phyloP scores from a whole-genome alignment of 2,113 vertebrate species.

The Chaetorhynchus papuensis region DNA sequence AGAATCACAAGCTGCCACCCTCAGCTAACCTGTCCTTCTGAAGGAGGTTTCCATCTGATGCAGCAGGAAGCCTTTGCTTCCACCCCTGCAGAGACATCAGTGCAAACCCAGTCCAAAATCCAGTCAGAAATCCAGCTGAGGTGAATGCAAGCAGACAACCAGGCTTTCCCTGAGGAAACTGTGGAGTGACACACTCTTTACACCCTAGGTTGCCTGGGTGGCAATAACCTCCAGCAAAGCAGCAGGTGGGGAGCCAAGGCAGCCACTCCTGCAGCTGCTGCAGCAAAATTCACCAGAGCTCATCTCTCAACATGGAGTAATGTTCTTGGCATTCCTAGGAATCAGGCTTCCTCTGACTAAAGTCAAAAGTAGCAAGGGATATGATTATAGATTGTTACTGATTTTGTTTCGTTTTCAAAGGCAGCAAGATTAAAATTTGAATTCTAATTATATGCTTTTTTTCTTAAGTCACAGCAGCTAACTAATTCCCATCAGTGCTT shows the following conservation, averaged over 20 bases:
- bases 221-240: background rate
- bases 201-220: accelerated
- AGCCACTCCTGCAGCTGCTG: background rate
- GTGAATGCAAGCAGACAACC: background rate
- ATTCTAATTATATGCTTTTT: constrained; percentile 10
- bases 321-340: background rate
- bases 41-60: background rate
- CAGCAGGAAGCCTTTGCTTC: background rate
- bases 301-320: background rate
- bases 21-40: background rate
- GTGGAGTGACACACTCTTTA: background rate
- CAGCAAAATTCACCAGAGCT: background rate
- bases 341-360: background rate
- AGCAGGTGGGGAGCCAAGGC: background rate
- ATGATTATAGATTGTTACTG: background rate
- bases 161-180: background rate
- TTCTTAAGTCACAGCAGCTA: background rate
- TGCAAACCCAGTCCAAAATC: background rate
- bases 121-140: background rate
- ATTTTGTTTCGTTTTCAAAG: constrained; percentile 23
- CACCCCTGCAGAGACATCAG: background rate
- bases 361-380: background rate
- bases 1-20: background rate
- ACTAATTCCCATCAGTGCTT: constrained; percentile 8
- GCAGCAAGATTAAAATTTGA: background rate